Base-by-base conservation (phyloP, 2,888 invertebrate genomes). In the Drosophila villosipedis region DNA sequence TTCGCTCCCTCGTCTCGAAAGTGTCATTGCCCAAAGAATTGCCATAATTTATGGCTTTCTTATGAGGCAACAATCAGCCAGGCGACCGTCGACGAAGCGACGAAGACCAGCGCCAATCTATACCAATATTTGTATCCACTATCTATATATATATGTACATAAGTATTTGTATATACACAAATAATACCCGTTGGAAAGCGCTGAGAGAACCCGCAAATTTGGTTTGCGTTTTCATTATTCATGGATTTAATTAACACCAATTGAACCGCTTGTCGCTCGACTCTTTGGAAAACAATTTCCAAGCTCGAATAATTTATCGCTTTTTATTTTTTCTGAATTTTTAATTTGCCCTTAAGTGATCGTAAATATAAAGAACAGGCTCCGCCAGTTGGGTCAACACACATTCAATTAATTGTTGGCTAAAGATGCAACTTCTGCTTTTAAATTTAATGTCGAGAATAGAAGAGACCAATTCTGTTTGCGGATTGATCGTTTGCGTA, bases 211-310 rank as follows among this genome's bases (percentile, higher is more conserved):
- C 76, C 74, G 84, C 76, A 76, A 89, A 78, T 84, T 78, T 68
- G 84, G 75, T 66, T 82, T 80, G 82, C 59, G 62, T 84, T 82
- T 81, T 85, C 78, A 83, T 83, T 91, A 89, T 91, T 91, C 92
- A 91, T 92, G 92, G 93, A 93, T 93, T 93, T 93, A 93, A 93
- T 93, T 93, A 93, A 93, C 93, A 92, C 92, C 93, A 93, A 93
- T 93, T 93, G 93, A 93, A 92, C 93, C 93, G 93, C 92, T 91
- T 93, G 92, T 92, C 92, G 84, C 76, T 74, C 71, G 76, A 76
- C 72, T 77, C 83, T 83, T 84, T 89, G 76, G 78, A 80, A 89
- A 86, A 81, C 78, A 84, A 78, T 87, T 90, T 76, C 37, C 76
- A 62, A 76, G 71, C 61, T 60, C 63, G 66, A 47, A 76, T 91